These are phyloP conservation scores for Paramormyrops kingsleyae DNA, from an alignment of 2,113 vertebrate species.

Conservation along the genomic window DNA sequence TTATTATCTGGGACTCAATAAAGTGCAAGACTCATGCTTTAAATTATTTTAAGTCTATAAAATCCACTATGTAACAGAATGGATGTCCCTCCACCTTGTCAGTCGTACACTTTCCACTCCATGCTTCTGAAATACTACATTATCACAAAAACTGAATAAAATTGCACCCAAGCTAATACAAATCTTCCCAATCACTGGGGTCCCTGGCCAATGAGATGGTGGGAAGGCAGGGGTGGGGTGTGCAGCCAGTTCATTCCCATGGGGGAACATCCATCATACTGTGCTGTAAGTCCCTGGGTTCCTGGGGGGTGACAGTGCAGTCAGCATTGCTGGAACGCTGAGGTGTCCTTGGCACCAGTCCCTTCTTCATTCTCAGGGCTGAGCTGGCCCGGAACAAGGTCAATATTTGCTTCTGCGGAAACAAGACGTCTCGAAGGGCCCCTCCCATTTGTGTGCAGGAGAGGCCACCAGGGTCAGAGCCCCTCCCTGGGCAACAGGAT, in stretches of 20 bases:
- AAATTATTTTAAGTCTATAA: background rate
- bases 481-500: constrained; percentile 60
- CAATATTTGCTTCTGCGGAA: constrained; percentile 58
- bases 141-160: background rate
- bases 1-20: background rate
- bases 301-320: constrained; percentile 26
- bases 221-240: background rate
- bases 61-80: background rate
- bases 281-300: no score
- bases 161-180: background rate
- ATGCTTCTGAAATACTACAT: background rate
- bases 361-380: background rate
- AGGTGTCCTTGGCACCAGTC: constrained; percentile 50
- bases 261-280: background rate
- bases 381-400: constrained; percentile 35
- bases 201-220: background rate
- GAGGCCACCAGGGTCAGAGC: constrained; percentile 41
- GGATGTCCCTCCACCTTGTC: background rate
- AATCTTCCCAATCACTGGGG: background rate
- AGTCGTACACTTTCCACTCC: background rate
- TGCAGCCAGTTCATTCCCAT: background rate
- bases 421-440: constrained; percentile 37
- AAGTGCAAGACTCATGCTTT: background rate
- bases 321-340: constrained; percentile 36
- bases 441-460: constrained; percentile 40